Base-by-base conservation (phyloP, 2,888 invertebrate species). In the Plemyria rubiginata region DNA sequence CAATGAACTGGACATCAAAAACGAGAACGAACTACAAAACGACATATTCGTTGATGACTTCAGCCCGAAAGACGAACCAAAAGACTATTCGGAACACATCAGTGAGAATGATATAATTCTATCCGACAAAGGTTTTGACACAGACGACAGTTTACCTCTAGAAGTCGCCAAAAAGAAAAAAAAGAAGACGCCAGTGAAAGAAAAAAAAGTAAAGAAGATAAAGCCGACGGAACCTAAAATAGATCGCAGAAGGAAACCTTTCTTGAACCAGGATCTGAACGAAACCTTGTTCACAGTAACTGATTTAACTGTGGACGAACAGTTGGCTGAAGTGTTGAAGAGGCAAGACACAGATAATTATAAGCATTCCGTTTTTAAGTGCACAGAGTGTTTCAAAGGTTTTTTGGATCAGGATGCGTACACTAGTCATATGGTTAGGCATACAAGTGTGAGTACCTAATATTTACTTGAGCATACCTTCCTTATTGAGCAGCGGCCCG, bases 201-300 rank as follows among this genome's bases (percentile, higher is more conserved):
- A 54, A 46, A 54, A 56, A n/a, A 64, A 56, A 49, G 38, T 40
- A 5, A 64, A 65, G 38, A 59, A 65, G 16, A 22, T 43, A 11
- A 58, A 56, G 50, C 5, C 40, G 0, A 40, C 53, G 0, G 62
- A 59, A 8, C 59, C 62, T 32, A 66, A 62, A 16, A 51, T 62
- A 22, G 62, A 62, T 40, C 3, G 49, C 0, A 36, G 57, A 16
- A 55, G 56, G 2, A 61, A 61, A 15, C 55, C 49, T 12, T 54
- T 53, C n/a, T 28, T 65, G 16, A 65, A 65, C 12, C 65, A 65
- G n/a, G 62, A 60, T 43, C n/a, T 67, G 2, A 65, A 90, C 67
- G 90, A 90, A 9, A 78, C 82, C 0, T 70, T 91, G 0, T 91
- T 91, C 69, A 87, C 84, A 0, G 81, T 91, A 0, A 80, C 80